These are phyloP conservation scores for Chironomus tentans DNA, from an alignment of 2,888 invertebrate species.

Conservation along the genomic window DNA sequence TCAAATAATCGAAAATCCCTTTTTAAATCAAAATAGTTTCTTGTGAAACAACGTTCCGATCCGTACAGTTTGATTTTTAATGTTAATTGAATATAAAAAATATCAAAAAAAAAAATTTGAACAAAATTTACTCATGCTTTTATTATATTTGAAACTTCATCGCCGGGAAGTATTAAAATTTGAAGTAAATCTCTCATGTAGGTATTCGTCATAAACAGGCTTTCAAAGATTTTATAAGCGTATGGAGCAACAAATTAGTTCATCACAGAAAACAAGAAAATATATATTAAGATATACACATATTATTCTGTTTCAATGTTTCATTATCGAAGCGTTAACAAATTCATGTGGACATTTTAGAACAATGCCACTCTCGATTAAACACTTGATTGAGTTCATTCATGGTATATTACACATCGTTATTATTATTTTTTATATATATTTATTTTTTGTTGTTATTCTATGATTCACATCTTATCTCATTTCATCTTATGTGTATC, in stretches of 20 bases:
- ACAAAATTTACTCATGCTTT: too few species aligned
- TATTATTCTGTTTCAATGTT: not conserved
- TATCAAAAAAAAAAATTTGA: too few species aligned
- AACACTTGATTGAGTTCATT: slow-evolving; percentile 33
- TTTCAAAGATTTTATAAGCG: not conserved
- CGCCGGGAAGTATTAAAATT: not conserved
- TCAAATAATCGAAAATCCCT: too few species aligned
- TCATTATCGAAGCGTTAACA: slow-evolving; percentile 31
- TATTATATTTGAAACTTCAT: too few species aligned
- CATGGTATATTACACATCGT: slow-evolving; percentile 26
- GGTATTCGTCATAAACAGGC: not conserved
- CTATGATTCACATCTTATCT: not conserved
- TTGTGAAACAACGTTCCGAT: too few species aligned
- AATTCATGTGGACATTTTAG: slow-evolving; percentile 36
- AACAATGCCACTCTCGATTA: slow-evolving; percentile 36
- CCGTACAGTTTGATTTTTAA: too few species aligned
- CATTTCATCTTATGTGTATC: not conserved
- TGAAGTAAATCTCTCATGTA: not conserved
- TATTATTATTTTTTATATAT: slow-evolving; percentile 1
- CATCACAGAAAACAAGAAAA: not conserved
- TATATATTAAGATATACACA: not conserved
- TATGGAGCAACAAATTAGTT: not conserved
- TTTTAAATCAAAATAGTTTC: too few species aligned
- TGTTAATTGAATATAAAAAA: too few species aligned
- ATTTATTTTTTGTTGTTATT: slow-evolving; percentile 8